Percentiles rank a stretch among this genome's conserved stretches.
Evolutionary conservation across 2,888 invertebrate species (phyloP).

Genomic region (Nasonovia ribisnigri): DNA sequence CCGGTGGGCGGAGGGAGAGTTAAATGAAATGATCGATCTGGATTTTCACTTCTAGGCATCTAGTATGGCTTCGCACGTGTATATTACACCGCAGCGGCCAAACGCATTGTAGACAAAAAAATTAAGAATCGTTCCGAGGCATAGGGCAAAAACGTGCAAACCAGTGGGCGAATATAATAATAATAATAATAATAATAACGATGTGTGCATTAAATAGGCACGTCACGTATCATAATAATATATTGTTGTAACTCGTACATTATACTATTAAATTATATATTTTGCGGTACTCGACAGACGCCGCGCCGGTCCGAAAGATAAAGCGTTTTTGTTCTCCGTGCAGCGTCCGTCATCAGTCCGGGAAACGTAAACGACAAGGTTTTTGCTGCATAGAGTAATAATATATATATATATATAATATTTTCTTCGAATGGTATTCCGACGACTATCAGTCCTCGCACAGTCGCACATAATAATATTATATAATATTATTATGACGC

Average conservation of each 20-base stretch:
- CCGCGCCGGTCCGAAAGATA: not conserved
- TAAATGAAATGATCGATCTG: slow-evolving; percentile 23
- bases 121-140: not conserved
- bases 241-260: not conserved
- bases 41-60: not conserved
- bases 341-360: not conserved
- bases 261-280: not conserved
- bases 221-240: not conserved
- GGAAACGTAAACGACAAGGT: not conserved
- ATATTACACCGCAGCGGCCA: not conserved
- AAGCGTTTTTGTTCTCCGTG: not conserved
- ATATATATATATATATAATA: not conserved
- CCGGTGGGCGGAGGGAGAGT: not conserved
- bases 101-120: not conserved
- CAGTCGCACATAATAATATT: too few relatives aligned
- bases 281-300: not conserved
- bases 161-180: slow-evolving; percentile 12
- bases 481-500: too few relatives aligned
- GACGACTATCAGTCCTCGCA: not conserved
- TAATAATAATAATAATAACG: not conserved
- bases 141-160: slow-evolving; percentile 42
- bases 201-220: not conserved
- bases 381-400: not conserved
- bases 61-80: slow-evolving; percentile 11
- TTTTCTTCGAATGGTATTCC: not conserved